Base-by-base conservation (phyloP, 2,888 invertebrate species). In the Phlogophora meticulosa region DNA sequence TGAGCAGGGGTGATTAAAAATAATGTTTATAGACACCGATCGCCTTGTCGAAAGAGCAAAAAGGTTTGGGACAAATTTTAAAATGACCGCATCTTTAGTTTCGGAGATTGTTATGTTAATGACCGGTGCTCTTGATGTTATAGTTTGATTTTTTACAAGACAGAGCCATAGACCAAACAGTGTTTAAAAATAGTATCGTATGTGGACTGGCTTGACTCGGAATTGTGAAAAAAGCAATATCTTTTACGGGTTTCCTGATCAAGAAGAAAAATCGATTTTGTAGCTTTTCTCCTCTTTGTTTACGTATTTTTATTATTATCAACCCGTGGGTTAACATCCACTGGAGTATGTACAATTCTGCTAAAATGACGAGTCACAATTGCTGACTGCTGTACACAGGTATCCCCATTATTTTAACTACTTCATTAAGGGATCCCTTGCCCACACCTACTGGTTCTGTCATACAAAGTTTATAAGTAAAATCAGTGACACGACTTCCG, bases 161-260 rank as follows among this genome's bases (percentile, higher is more conserved):
- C 1, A 40, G 24, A 43, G n/a, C n/a, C n/a, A n/a, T n/a, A 34
- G n/a, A 10, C 24, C 4, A 9, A 28, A 15, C 11, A 86, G 86
- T 87, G 90, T 88, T 89, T 94, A 94, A 88, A 94, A 93, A 94
- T 95, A 95, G 92, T 81, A 77, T 63, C 78, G 70, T 81, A 84
- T 86, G 82, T 92, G 92, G 92, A 91, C 94, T 7, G 4, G 2
- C 13, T 0, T 10, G 7, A 36, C 15, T 28, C 22, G 7, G 9
- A 3, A 34, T 11, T 17, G 17, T 7, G 17, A 11, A 45, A 56
- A 43, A 59, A 4, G 2, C 10, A 3, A 0, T 40, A 40, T 0
- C 4, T 32, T 56, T 20, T 36, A 24, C 0, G 9, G 9, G 17
- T 36, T 61, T 17, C 7, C 2, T 24, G 15, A 5, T 34, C 7